Conservation (phyloP, 2,113 vertebrate genomes). For the human (Homo sapiens) region GRCh38 chr4:153175501-153176000, state of each 20-base stretch:
- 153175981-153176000: too few species aligned
- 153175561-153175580: not conserved
- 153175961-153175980: too few species aligned
- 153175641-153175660: not conserved
- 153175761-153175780: not conserved
- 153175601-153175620: not conserved
- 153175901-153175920: too few species aligned
- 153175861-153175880: not conserved
- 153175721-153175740: not conserved
- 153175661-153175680: not conserved
- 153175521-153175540: fast-evolving
- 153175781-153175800: not conserved
- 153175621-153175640: not conserved
- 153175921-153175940: too few species aligned
- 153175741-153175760: not conserved
- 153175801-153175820: not conserved
- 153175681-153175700: not conserved
- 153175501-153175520: not conserved
- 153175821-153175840: not conserved
- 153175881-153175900: not conserved
- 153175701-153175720: not conserved
- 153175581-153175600: not conserved
- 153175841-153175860: not conserved
- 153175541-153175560: not conserved
- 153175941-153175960: too few species aligned